phyloP scores from a whole-genome alignment of 1,140 invertebrate species.

The Nebria ingens region DNA sequence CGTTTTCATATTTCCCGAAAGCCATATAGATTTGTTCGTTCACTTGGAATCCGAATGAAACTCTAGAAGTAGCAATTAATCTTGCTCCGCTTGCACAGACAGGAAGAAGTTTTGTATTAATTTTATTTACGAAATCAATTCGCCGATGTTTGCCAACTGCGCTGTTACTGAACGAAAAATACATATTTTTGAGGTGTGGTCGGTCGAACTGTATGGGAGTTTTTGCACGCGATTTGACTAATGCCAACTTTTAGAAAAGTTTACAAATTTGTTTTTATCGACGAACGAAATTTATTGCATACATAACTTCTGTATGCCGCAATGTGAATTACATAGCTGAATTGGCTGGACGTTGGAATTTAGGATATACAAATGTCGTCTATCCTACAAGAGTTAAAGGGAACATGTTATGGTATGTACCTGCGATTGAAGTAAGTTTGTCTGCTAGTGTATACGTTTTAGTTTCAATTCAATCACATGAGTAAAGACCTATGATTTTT shows the following conservation, averaged over 20 bases:
- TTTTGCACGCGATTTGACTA: background rate
- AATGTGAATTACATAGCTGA: too few relatives aligned
- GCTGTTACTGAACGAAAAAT: background rate
- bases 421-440: too few relatives aligned
- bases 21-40: too few relatives aligned
- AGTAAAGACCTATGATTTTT: too few relatives aligned
- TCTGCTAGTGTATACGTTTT: background rate
- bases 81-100: background rate
- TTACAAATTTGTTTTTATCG: background rate
- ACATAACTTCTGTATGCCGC: too few relatives aligned
- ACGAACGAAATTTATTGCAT: background rate
- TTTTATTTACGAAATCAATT: conserved; percentile 9
- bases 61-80: conserved; percentile 1
- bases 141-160: background rate
- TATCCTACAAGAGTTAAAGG: too few relatives aligned
- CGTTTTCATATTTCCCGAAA: too few relatives aligned
- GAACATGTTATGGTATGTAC: too few relatives aligned
- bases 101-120: conserved; percentile 10
- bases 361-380: too few relatives aligned
- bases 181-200: background rate
- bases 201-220: background rate
- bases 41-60: background rate
- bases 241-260: background rate
- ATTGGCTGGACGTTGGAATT: too few relatives aligned
- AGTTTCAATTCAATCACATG: background rate